phyloP scores from a whole-genome alignment of 2,888 invertebrate genomes.

The Chirona hameri region DNA sequence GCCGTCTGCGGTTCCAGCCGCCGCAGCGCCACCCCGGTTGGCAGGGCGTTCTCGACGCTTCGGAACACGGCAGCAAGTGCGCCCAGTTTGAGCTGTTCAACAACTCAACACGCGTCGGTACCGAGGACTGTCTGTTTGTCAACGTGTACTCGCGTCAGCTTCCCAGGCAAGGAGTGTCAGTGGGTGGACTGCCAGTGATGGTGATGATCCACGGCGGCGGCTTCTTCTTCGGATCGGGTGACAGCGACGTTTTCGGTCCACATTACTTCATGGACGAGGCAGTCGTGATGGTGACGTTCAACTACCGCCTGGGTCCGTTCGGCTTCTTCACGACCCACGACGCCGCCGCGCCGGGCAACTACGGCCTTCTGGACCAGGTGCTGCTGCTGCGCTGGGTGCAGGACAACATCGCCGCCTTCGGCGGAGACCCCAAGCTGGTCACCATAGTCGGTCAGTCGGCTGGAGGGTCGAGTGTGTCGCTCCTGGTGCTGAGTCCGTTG shows the following conservation, averaged over 20 bases:
- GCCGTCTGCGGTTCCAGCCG: too few relatives aligned
- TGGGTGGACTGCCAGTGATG: slow-evolving; percentile 39
- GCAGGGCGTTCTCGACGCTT: too few relatives aligned
- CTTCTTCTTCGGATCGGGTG: slow-evolving; percentile 39
- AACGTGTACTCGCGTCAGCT: not conserved
- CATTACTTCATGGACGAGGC: not conserved
- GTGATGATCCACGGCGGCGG: slow-evolving; percentile 42
- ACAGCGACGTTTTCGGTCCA: not conserved
- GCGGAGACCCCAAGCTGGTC: slow-evolving; percentile 30
- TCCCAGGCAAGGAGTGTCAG: not conserved
- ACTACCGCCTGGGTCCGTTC: slow-evolving; percentile 36
- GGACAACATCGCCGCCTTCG: too few relatives aligned
- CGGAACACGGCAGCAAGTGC: too few relatives aligned
- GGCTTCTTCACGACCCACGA: slow-evolving; percentile 42
- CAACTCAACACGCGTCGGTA: too few relatives aligned
- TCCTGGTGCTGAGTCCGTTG: not conserved
- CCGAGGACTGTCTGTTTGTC: not conserved
- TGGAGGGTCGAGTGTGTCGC: slow-evolving; percentile 39
- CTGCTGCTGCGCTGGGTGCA: slow-evolving; percentile 31
- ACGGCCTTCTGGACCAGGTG: slow-evolving; percentile 46
- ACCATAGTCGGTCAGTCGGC: slow-evolving; percentile 41
- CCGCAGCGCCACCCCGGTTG: not conserved
- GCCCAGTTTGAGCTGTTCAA: too few relatives aligned
- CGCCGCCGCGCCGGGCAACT: slow-evolving; percentile 42
- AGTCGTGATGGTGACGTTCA: slow-evolving; percentile 32